These are phyloP conservation scores for Globia sparganii DNA, from an alignment of 2,888 invertebrate species.

Conservation along the genomic window DNA sequence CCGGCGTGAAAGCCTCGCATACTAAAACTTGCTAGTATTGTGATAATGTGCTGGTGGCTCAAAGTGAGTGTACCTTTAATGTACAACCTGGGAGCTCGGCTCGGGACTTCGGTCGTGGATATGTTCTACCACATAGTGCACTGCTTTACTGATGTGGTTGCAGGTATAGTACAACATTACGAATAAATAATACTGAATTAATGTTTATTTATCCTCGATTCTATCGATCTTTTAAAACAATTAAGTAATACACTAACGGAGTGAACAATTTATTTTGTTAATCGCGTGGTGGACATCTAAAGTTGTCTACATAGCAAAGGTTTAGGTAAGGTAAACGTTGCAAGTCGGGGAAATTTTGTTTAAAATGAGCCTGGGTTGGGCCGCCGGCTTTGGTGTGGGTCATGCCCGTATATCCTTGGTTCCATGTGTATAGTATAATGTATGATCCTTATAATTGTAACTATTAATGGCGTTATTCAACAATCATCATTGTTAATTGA, in stretches of 20 bases:
- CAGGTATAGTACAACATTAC: slow-evolving; percentile 73
- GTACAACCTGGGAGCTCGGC: slow-evolving; percentile 80
- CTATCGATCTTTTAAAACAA: not conserved
- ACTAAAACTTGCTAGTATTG: slow-evolving; percentile 22
- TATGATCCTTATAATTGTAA: not conserved
- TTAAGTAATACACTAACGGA: too few species aligned
- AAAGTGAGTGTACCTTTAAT: slow-evolving; percentile 83
- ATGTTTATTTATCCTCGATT: not conserved
- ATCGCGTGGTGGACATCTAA: not conserved
- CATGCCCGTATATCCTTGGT: too few species aligned
- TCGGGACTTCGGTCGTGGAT: slow-evolving; percentile 76
- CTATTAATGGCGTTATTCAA: not conserved
- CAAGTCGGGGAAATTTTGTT: not conserved
- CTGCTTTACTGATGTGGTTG: slow-evolving; percentile 80
- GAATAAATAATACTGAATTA: not conserved
- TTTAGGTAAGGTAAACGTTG: not conserved
- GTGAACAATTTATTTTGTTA: not conserved
- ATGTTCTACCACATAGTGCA: slow-evolving; percentile 76
- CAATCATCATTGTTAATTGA: not conserved
- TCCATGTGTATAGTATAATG: not conserved
- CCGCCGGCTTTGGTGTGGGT: too few species aligned
- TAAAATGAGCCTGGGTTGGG: too few species aligned
- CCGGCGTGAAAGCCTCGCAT: slow-evolving; percentile 8
- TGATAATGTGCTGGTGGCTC: slow-evolving; percentile 87
- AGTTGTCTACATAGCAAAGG: not conserved